Conservation (phyloP, 2,797 vertebrate species). For the Pseudotriccus pelzelni region DNA sequence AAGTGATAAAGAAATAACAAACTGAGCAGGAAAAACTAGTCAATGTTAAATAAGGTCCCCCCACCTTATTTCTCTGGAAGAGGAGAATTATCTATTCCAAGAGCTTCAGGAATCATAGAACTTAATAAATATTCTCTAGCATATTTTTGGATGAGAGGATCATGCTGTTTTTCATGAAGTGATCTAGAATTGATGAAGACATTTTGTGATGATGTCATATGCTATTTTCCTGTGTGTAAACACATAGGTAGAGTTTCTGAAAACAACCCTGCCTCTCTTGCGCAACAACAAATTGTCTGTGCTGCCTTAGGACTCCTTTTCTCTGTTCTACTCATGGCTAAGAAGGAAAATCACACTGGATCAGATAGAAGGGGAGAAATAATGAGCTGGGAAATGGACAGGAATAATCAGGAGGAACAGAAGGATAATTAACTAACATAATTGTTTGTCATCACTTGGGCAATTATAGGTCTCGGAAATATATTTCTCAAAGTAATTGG, state of each 20-base stretch:
- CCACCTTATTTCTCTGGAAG: neutral
- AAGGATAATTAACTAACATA: neutral
- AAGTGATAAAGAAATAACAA: neutral
- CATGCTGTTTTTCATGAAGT: neutral
- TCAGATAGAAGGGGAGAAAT: neutral
- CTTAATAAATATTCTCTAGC: neutral
- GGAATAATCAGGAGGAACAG: slow-evolving; percentile 3
- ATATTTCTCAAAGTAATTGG: neutral
- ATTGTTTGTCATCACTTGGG: slow-evolving; percentile 10
- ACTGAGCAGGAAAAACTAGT: neutral
- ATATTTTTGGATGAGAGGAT: neutral
- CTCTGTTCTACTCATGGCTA: neutral
- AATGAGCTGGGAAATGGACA: neutral
- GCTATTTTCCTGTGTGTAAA: neutral
- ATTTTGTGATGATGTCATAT: neutral
- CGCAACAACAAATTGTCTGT: neutral
- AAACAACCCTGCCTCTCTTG: neutral
- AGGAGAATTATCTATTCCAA: neutral
- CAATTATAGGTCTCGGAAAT: neutral
- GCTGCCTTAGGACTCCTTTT: neutral
- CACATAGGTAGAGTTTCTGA: neutral
- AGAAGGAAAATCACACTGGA: neutral
- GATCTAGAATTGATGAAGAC: neutral
- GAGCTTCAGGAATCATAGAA: neutral
- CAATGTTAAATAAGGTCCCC: neutral